phyloP scores from a whole-genome alignment of 2,888 invertebrate genomes.

The Hofmannophila pseudospretella region DNA sequence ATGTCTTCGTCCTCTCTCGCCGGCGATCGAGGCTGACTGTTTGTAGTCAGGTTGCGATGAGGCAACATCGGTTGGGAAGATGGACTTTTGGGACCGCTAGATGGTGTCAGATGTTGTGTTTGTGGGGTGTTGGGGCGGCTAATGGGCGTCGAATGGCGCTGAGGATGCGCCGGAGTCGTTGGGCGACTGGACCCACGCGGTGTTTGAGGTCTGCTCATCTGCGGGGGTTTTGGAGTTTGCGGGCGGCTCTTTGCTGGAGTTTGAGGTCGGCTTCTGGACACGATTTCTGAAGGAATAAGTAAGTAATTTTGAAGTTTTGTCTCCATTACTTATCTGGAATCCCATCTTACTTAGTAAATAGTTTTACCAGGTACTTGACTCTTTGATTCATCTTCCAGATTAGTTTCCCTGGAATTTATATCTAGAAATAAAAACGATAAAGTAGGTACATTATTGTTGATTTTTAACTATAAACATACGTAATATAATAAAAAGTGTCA shows the following conservation, averaged over 20 bases:
- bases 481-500: too few relatives aligned
- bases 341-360: too few relatives aligned
- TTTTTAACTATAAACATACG: too few relatives aligned
- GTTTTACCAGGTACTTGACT: conserved; percentile 3
- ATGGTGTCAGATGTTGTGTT: conserved; percentile 31
- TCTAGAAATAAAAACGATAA: too few relatives aligned
- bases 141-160: background rate
- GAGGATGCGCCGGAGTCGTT: conserved; percentile 7
- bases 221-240: conserved; percentile 37
- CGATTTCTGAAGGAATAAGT: conserved; percentile 20
- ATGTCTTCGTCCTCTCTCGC: conserved; percentile 40
- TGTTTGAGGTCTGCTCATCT: conserved; percentile 6
- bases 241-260: conserved; percentile 42
- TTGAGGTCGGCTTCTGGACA: conserved; percentile 21
- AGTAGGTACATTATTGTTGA: too few relatives aligned
- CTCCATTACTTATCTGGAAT: too few relatives aligned
- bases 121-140: conserved; percentile 11
- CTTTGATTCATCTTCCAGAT: conserved; percentile 10
- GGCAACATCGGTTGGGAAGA: conserved; percentile 16
- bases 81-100: conserved; percentile 31
- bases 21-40: conserved; percentile 4
- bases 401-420: conserved; percentile 1
- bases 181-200: conserved; percentile 6
- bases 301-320: too few relatives aligned
- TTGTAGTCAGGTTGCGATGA: conserved; percentile 7